Conservation (phyloP, 2,797 vertebrate species). For the Trachurus trachurus region DNA sequence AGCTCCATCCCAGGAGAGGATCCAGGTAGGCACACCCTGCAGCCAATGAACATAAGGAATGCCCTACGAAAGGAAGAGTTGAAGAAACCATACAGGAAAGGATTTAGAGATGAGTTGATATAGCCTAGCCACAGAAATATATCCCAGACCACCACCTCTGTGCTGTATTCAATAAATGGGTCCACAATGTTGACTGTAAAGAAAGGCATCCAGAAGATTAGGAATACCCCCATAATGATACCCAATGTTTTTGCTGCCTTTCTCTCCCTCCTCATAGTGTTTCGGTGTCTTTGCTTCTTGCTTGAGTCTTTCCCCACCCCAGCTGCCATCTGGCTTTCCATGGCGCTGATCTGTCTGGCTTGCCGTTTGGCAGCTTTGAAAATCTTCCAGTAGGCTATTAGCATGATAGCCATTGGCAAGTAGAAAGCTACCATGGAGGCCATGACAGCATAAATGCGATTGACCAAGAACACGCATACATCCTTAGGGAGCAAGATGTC, state of each 20-base stretch:
- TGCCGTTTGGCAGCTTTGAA: slow-evolving; percentile 87
- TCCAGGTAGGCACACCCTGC: slow-evolving; percentile 82
- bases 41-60: slow-evolving; percentile 87
- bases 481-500: slow-evolving; percentile 76
- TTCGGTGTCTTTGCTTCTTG: slow-evolving; percentile 84
- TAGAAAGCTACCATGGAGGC: slow-evolving; percentile 88
- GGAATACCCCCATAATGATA: slow-evolving; percentile 88
- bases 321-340: slow-evolving; percentile 86
- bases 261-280: slow-evolving; percentile 82
- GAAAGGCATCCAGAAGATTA: slow-evolving; percentile 89
- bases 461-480: slow-evolving; percentile 85
- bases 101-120: slow-evolving; percentile 89
- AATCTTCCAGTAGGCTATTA: slow-evolving; percentile 89
- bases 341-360: slow-evolving; percentile 86
- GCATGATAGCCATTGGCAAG: slow-evolving; percentile 86
- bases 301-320: slow-evolving; percentile 82
- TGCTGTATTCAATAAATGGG: slow-evolving; percentile 86
- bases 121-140: slow-evolving; percentile 88
- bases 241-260: slow-evolving; percentile 89
- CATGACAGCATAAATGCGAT: slow-evolving; percentile 84
- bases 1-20: slow-evolving; percentile 82
- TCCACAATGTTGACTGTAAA: slow-evolving; percentile 88
- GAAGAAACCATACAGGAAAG: slow-evolving; percentile 87
- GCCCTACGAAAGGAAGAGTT: slow-evolving; percentile 87
- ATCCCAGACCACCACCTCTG: slow-evolving; percentile 83